Conservation (phyloP, 2,888 invertebrate species). For the Dione vanillae region DNA sequence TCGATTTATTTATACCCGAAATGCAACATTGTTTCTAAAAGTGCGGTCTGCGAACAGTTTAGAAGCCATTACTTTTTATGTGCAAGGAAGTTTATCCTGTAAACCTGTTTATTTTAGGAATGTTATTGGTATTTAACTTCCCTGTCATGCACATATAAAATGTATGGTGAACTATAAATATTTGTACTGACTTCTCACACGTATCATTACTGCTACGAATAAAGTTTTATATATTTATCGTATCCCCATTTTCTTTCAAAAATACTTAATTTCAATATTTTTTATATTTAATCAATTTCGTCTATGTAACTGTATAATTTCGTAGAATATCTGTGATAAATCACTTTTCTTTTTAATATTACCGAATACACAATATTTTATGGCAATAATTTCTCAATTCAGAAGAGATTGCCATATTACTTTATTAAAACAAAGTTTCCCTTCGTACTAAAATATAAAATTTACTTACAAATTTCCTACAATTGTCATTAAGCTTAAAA, state of each 20-base stretch:
- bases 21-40: background rate
- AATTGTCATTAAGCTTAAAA: background rate
- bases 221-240: background rate
- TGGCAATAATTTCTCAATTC: background rate
- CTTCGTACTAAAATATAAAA: too few relatives aligned
- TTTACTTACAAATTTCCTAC: background rate
- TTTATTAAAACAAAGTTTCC: too few relatives aligned
- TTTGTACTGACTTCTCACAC: background rate
- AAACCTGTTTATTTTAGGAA: slow-evolving; percentile 22
- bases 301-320: too few relatives aligned
- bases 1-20: background rate
- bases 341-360: too few relatives aligned
- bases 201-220: background rate
- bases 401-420: background rate
- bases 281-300: too few relatives aligned
- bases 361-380: too few relatives aligned
- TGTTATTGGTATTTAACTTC: background rate
- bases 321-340: too few relatives aligned
- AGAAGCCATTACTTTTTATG: slow-evolving; percentile 1
- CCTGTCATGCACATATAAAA: background rate
- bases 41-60: slow-evolving; percentile 12
- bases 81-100: slow-evolving; percentile 31
- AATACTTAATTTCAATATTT: too few relatives aligned
- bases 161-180: background rate
- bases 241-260: too few relatives aligned